Base-by-base conservation (phyloP, 2,113 vertebrate species). In the Regulus satrapa region DNA sequence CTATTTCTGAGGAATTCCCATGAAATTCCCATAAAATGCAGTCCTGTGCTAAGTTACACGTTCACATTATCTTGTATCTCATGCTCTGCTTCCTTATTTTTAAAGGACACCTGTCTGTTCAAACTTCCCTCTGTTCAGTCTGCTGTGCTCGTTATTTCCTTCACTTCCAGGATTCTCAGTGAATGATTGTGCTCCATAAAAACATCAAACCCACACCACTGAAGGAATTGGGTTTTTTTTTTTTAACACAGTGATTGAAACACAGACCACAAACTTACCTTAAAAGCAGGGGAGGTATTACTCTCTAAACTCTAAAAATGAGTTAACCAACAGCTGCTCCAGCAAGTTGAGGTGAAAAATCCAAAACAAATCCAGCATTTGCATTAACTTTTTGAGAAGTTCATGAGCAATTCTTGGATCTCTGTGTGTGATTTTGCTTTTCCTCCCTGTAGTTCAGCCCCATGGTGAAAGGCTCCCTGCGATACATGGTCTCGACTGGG, bases 401-500 rank as follows among this genome's bases (percentile, higher is more conserved):
- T 79, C 1, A 8, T 43, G 54, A n/a, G 0, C 11, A 20, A 4
- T 58, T 62, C 17, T 46, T 43, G 32, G 77, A 4, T 71, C 8
- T 8, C 12, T 68, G 5, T 71, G 43, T 76, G 54, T 93, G 61
- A 34, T 63, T 81, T 87, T 41, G 6, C 19, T 58, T 58, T 67
- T 23, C 1, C 58, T 61, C 28, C 48, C 83, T 97, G 94, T 40
- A 99, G 99, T 99, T 99, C 95, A 99, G 99, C 96, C 99, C 99
- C 9, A 98, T 99, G 98, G 99, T 98, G 96, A 99, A 98, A 97
- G 99, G 98, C 96, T 98, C 98, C 69, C 98, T 98, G 78, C 96
- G 99, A 34, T 99, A 99, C 95, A 98, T 99, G 99, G 99, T 99
- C 82, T 99, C 99, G 64, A 99, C 99, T 85, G 99, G 99, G 96